Percentiles rank a stretch among this genome's conserved stretches.
phyloP scores from a whole-genome alignment of 37 sponge, comb jelly and placozoan species.

The Diacarnus erythraeanus region DNA sequence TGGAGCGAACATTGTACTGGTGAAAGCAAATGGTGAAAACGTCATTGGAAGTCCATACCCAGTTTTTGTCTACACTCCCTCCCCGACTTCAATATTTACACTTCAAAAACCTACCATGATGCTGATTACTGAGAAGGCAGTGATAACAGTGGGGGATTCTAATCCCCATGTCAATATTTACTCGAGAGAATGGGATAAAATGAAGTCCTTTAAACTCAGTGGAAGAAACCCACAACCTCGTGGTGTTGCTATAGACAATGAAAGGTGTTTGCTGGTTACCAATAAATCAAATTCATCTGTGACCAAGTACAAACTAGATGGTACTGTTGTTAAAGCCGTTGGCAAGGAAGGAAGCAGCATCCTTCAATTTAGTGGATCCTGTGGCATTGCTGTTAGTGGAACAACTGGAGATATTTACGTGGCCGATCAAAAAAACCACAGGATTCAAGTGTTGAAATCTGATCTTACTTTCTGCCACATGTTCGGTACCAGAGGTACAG shows the following conservation, averaged over 20 bases:
- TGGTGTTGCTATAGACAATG: constrained; percentile 18
- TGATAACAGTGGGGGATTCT: not conserved
- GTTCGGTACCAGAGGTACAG: not conserved
- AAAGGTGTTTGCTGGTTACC: constrained; percentile 18
- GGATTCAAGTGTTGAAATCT: constrained; percentile 53
- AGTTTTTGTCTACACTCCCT: not conserved
- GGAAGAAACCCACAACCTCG: not conserved
- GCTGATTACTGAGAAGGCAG: not conserved
- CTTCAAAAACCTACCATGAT: not conserved
- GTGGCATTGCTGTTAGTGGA: constrained; percentile 35
- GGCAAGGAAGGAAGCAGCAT: constrained; percentile 21
- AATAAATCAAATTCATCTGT: constrained; percentile 26
- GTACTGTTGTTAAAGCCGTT: constrained; percentile 33
- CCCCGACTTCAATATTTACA: not conserved
- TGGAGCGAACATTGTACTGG: not conserved
- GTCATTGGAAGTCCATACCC: not conserved
- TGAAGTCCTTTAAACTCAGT: not conserved
- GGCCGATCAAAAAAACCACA: constrained; percentile 49
- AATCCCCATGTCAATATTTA: not conserved
- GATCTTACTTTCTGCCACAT: constrained; percentile 43
- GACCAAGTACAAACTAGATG: constrained; percentile 50
- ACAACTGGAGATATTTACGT: constrained; percentile 34
- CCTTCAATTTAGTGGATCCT: constrained; percentile 31
- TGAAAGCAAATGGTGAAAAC: not conserved
- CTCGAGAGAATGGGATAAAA: not conserved